Percentiles rank a stretch among this genome's conserved stretches.
Evolutionary conservation across 2,797 vertebrate species (phyloP).

Genomic region (Trachurus trachurus): DNA sequence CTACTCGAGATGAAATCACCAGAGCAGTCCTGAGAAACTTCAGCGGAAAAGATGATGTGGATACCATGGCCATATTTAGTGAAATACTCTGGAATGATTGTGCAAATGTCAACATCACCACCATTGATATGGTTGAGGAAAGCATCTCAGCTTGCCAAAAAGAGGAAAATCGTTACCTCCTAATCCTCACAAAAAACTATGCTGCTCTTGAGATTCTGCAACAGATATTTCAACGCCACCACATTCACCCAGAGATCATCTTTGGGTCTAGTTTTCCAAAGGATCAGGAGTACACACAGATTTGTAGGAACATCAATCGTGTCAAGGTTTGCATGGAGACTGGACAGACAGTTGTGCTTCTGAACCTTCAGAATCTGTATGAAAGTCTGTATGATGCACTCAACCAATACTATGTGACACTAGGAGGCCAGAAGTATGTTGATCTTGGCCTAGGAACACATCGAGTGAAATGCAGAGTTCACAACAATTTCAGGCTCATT

Average conservation of each 20-base stretch:
- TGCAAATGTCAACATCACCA: constrained; percentile 72
- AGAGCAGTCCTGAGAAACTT: constrained; percentile 91
- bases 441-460: constrained; percentile 94
- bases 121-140: constrained; percentile 84
- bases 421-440: constrained; percentile 93
- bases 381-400: constrained; percentile 93
- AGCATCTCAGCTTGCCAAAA: constrained; percentile 84
- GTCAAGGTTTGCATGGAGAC: constrained; percentile 94
- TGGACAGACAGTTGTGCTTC: constrained; percentile 87
- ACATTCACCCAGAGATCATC: constrained; percentile 89
- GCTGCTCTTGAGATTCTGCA: constrained; percentile 92
- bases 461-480: constrained; percentile 95
- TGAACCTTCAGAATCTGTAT: constrained; percentile 91
- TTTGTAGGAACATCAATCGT: constrained; percentile 90
- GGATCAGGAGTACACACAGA: constrained; percentile 93
- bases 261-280: constrained; percentile 94
- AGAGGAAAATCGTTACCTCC: constrained; percentile 89
- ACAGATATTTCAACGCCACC: constrained; percentile 74
- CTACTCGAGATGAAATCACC: constrained; percentile 77
- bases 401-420: constrained; percentile 93
- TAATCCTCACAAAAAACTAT: constrained; percentile 92
- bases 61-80: constrained; percentile 85
- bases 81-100: constrained; percentile 35
- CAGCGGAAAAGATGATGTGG: constrained; percentile 87
- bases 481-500: constrained; percentile 88